These are phyloP conservation scores for Pandemis cinnamomeana DNA, from an alignment of 2,888 invertebrate species.

Conservation along the genomic window DNA sequence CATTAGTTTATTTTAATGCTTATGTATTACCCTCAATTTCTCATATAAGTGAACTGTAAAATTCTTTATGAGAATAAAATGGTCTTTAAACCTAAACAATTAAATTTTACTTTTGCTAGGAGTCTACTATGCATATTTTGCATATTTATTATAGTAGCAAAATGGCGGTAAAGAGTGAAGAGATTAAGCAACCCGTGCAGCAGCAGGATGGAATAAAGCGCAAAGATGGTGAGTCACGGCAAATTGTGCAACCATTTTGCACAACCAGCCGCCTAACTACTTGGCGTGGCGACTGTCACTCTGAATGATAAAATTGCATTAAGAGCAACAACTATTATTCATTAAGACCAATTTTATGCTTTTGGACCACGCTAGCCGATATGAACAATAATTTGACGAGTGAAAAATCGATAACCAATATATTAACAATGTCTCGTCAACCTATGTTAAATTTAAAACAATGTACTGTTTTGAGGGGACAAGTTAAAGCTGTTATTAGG, in stretches of 20 bases:
- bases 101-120: too few relatives aligned
- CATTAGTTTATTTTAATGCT: too few relatives aligned
- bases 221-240: slow-evolving; percentile 71
- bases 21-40: too few relatives aligned
- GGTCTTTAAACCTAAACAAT: too few relatives aligned
- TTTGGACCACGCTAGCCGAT: not conserved
- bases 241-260: slow-evolving; percentile 74
- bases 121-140: slow-evolving; percentile 25
- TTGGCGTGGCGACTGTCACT: slow-evolving; percentile 56
- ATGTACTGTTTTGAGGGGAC: slow-evolving; percentile 3
- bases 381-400: not conserved
- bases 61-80: too few relatives aligned
- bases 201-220: slow-evolving; percentile 67
- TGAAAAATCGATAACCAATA: not conserved
- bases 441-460: not conserved
- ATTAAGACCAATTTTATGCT: slow-evolving; percentile 6
- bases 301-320: slow-evolving; percentile 53
- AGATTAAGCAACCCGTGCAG: slow-evolving; percentile 63
- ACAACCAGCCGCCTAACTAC: slow-evolving; percentile 66
- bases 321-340: slow-evolving; percentile 47
- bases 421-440: not conserved
- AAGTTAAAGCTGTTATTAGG: not conserved
- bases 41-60: too few relatives aligned
- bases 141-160: slow-evolving; percentile 43
- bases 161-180: slow-evolving; percentile 62